These are phyloP conservation scores for Ladona fulva DNA, from an alignment of 1,140 invertebrate genomes.

Conservation along the genomic window DNA sequence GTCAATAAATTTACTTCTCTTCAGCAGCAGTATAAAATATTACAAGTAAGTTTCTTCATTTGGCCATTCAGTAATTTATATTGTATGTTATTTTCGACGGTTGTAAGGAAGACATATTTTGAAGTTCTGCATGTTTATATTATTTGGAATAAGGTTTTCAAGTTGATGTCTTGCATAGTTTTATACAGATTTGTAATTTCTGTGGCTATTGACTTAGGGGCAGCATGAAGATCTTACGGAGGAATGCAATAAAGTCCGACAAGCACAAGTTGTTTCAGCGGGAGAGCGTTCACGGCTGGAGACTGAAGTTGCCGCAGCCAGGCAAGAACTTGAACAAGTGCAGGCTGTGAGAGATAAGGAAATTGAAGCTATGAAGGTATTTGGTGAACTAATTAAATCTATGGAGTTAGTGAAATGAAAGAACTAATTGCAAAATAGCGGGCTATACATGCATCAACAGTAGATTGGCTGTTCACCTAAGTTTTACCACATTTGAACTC, in stretches of 20 bases:
- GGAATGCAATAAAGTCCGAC: not conserved
- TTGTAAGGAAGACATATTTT: too few species aligned
- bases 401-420: too few species aligned
- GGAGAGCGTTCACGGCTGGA: not conserved
- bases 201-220: not conserved
- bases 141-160: too few species aligned
- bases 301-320: not conserved
- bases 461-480: too few species aligned
- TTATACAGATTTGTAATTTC: too few species aligned
- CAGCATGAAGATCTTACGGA: slow-evolving; percentile 14
- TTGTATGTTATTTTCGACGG: not conserved
- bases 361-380: not conserved
- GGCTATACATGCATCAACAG: too few species aligned
- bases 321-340: not conserved
- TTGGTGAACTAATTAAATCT: too few species aligned
- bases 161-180: not conserved
- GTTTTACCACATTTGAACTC: too few species aligned
- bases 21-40: slow-evolving; percentile 38
- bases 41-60: slow-evolving; percentile 30
- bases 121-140: too few species aligned
- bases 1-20: slow-evolving; percentile 39
- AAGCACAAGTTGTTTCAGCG: not conserved
- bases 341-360: not conserved
- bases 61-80: not conserved
- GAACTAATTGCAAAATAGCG: too few species aligned